A percentile compares a stretch with the other conserved stretches of the same genome.
phyloP scores from a whole-genome alignment of 2,797 vertebrate species.

The Lophotriccus pileatus region DNA sequence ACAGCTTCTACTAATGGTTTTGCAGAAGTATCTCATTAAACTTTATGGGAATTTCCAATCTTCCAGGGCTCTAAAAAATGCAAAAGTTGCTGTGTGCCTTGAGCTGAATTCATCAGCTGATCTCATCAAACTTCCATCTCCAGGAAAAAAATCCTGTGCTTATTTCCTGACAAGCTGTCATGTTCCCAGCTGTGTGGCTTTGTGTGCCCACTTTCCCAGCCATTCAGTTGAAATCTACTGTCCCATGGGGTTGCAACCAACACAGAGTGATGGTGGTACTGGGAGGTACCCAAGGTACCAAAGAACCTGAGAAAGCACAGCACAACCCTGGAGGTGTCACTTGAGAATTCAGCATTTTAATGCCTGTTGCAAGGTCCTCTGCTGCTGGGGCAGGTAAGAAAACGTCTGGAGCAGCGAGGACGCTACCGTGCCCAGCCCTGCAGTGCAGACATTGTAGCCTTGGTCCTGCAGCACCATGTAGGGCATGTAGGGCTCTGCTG shows the following conservation, averaged over 20 bases:
- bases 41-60: neutral
- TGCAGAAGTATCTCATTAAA: neutral
- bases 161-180: neutral
- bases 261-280: fast-evolving
- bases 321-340: fast-evolving
- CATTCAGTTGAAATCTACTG: neutral
- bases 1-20: neutral
- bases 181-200: neutral
- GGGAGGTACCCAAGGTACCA: neutral
- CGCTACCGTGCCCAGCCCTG: neutral
- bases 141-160: neutral
- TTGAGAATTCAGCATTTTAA: neutral
- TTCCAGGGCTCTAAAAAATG: neutral
- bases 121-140: neutral
- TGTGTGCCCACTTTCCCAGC: neutral
- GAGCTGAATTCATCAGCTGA: neutral
- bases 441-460: neutral
- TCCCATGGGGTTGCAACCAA: neutral
- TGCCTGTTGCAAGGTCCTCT: fast-evolving
- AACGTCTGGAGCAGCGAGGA: fast-evolving
- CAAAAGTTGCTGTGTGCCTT: neutral
- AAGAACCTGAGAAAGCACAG: neutral
- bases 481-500: neutral
- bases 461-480: neutral
- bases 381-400: neutral